phyloP scores from a whole-genome alignment of 64 coral and sea anemone species.

The Acropora tenuis region DNA sequence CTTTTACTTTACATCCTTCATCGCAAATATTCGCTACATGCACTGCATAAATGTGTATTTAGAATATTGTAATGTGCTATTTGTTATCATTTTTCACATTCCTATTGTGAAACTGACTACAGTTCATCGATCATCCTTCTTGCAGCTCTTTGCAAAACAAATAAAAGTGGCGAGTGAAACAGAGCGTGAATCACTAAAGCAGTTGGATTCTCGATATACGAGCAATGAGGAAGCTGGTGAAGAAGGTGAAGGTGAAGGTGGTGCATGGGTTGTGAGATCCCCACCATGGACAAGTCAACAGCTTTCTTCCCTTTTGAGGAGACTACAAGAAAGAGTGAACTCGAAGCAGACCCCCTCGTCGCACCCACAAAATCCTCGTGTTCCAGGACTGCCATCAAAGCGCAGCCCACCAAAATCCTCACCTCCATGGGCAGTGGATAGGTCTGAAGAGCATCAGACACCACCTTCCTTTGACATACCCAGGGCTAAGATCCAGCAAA shows the following conservation, averaged over 20 bases:
- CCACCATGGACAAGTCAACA: constrained; percentile 7
- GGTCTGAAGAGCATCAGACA: not conserved
- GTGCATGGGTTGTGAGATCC: constrained; percentile 4
- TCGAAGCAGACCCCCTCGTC: not conserved
- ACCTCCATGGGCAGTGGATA: constrained; percentile 11
- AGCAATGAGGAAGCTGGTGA: constrained; percentile 48
- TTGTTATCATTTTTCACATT: not conserved
- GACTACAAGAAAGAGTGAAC: constrained; percentile 1
- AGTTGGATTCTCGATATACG: constrained; percentile 12
- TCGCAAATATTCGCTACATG: too few species aligned
- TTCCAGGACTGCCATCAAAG: not conserved
- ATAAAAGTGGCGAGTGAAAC: not conserved
- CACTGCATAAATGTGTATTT: not conserved
- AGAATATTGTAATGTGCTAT: not conserved
- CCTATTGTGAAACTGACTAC: not conserved
- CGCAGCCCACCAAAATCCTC: not conserved
- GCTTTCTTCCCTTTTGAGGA: not conserved
- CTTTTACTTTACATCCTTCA: too few species aligned
- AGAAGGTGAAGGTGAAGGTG: not conserved
- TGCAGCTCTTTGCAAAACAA: constrained; percentile 33
- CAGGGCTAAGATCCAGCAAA: not conserved
- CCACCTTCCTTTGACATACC: not conserved
- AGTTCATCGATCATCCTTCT: not conserved
- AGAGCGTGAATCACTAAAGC: not conserved
- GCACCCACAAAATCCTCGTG: constrained; percentile 1